Evolutionary conservation across 2,113 vertebrate species (phyloP), one percentile per base, ranked within the genome.

Genomic region (Cyprinodon variegatus): DNA sequence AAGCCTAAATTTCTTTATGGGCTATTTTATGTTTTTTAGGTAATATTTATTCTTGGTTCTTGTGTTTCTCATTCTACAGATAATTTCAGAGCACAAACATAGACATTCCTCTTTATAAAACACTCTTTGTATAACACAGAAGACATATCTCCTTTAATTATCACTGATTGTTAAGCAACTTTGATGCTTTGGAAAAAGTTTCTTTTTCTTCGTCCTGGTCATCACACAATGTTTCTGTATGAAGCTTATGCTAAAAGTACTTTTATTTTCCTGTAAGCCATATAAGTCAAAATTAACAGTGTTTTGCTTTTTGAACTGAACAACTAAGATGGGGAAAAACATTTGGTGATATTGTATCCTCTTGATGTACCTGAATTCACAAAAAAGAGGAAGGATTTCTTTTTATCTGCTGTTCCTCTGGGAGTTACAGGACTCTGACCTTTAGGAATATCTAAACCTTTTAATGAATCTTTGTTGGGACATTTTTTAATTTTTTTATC

Each of bases 341-440:
- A 29, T 57, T 57, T 57, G 17, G 50, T 57, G 4, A n/a, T 57
- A 20, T 8, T 53, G 5, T 53, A 53, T 17, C 50, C 15, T 17
- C 17, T 8, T 57, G 50, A 57, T 57, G 50, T 8, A n/a, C 3
- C 8, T 57, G 17, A 9, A 57, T 57, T 20, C 50, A 17, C 50
- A 59, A 76, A 62, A 38, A 7, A 12, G 61, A 78, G 77, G 78
- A 59, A 65, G 86, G 83, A 83, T 81, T 78, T 75, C 29, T 29
- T 29, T 74, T 81, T 78, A 89, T 39, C 36, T 53, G 17, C 17
- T 53, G 9, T 8, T 53, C 50, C 8, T 53, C 50, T 1, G 62
- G 68, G 45, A 61, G 72, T 65, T 70, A 75, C 82, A 85, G 74
- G 88, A 85, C 82, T 73, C 68, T 74, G 80, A 85, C 80, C 70